phyloP scores from a whole-genome alignment of 2,888 invertebrate genomes.

The Blera fallax region DNA sequence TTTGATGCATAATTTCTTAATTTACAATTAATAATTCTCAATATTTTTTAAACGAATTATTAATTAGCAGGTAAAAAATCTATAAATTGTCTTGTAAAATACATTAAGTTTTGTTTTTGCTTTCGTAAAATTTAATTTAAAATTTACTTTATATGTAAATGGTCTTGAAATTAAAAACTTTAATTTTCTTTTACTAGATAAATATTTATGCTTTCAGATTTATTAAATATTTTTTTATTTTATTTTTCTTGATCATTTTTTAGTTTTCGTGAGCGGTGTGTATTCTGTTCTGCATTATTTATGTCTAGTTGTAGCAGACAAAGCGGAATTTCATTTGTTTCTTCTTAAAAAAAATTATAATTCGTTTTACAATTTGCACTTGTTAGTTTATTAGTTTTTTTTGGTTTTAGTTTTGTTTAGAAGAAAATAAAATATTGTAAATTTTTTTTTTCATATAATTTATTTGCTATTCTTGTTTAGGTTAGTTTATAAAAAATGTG shows the following conservation, averaged over 20 bases:
- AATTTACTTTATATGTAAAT: conserved; percentile 41
- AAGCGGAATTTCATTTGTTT: conserved; percentile 46
- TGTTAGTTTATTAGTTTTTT: conserved; percentile 60
- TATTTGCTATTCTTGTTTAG: conserved; percentile 44
- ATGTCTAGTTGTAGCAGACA: conserved; percentile 38
- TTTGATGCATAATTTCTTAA: conserved; percentile 18
- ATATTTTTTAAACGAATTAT: conserved; percentile 39
- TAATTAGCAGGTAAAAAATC: conserved; percentile 65
- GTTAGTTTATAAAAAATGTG: conserved; percentile 66
- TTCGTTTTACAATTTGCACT: conserved; percentile 69
- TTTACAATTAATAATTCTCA: conserved; percentile 31
- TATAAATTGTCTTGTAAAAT: conserved; percentile 61
- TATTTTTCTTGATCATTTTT: too few relatives aligned
- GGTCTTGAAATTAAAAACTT: conserved; percentile 30
- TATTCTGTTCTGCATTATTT: too few relatives aligned
- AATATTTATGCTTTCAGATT: conserved; percentile 32
- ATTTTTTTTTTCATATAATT: conserved; percentile 2
- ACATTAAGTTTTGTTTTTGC: conserved; percentile 12
- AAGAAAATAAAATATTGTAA: conserved; percentile 34
- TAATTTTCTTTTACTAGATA: background rate
- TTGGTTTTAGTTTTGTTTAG: background rate
- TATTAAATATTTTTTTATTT: conserved; percentile 2
- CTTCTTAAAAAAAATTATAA: conserved; percentile 8
- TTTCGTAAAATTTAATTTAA: conserved; percentile 37
- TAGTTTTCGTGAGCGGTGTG: conserved; percentile 38